A percentile compares a stretch with the other conserved stretches of the same genome.
phyloP scores from a whole-genome alignment of 2,888 invertebrate genomes.

The Serrognathus titanus region DNA sequence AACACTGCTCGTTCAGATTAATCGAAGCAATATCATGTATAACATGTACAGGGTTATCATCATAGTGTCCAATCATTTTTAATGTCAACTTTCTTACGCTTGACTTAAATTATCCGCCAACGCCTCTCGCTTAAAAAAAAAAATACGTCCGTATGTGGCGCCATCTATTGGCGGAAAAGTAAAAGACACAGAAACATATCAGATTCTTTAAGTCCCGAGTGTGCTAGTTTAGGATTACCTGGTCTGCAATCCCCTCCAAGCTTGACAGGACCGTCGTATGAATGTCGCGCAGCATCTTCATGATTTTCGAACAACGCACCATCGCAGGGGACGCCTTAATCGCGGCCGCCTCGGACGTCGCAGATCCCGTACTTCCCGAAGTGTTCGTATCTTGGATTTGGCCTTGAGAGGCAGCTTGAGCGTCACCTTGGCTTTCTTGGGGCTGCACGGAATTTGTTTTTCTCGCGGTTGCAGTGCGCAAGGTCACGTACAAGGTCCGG shows the following conservation, averaged over 20 bases:
- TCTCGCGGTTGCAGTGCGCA: constrained; percentile 83
- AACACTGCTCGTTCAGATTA: no score
- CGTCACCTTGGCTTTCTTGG: constrained; percentile 26
- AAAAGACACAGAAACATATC: no score
- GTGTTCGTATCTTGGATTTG: constrained; percentile 20
- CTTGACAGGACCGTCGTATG: constrained; percentile 94
- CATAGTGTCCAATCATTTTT: no score
- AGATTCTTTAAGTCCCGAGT: no score
- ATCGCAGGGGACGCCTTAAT: constrained; percentile 92
- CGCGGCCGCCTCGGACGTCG: constrained; percentile 53
- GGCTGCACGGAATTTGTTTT: constrained; percentile 41
- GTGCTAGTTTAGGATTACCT: constrained; percentile 51
- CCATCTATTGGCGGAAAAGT: no score
- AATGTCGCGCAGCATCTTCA: constrained; percentile 93
- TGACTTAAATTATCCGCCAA: no score
- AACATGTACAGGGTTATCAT: no score
- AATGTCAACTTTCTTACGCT: no score
- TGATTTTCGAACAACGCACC: constrained; percentile 95
- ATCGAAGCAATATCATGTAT: no score
- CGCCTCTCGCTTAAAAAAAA: no score
- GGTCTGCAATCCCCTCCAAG: constrained; percentile 90
- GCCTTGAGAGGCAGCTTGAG: constrained; percentile 6
- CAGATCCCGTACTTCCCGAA: constrained; percentile 11
- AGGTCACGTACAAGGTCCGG: constrained; percentile 85
- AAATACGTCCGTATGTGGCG: no score